A percentile compares a stretch with the other conserved stretches of the same genome.
Conservation (phyloP, 2,113 vertebrate species). For the Rafetus swinhoei region DNA sequence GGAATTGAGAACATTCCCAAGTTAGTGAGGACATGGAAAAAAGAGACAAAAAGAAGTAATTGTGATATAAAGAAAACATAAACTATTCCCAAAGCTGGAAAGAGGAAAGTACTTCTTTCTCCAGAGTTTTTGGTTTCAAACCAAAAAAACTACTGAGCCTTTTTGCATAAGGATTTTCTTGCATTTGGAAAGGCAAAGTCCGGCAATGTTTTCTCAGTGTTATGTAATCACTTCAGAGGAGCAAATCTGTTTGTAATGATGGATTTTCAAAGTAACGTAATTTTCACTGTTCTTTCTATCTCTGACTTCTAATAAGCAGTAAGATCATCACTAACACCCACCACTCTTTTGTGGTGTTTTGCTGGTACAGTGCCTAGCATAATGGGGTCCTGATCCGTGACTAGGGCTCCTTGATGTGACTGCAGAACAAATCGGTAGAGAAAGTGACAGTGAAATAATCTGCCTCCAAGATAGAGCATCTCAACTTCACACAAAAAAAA, state of each 20-base stretch:
- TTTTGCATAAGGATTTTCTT: fast-evolving
- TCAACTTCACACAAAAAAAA: neutral
- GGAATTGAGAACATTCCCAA: neutral
- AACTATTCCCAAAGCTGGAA: neutral
- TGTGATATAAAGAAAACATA: neutral
- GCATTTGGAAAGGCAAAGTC: neutral
- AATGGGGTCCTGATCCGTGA: neutral
- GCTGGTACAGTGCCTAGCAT: neutral
- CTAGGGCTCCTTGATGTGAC: neutral
- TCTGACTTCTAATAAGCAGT: constrained; percentile 12
- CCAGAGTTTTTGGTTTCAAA: neutral
- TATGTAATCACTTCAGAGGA: neutral
- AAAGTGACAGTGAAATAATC: neutral
- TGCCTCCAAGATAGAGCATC: neutral
- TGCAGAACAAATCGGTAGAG: neutral
- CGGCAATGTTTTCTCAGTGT: neutral
- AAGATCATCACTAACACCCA: neutral
- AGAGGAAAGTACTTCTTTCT: neutral
- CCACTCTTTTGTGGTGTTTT: neutral
- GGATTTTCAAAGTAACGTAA: neutral
- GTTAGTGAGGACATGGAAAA: neutral
- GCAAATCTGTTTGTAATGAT: neutral
- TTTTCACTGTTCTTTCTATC: constrained; percentile 33
- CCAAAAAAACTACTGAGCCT: fast-evolving
- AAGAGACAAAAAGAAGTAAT: neutral